Conservation (phyloP, 2,888 invertebrate species). For the Lasioglossum lativentre region DNA sequence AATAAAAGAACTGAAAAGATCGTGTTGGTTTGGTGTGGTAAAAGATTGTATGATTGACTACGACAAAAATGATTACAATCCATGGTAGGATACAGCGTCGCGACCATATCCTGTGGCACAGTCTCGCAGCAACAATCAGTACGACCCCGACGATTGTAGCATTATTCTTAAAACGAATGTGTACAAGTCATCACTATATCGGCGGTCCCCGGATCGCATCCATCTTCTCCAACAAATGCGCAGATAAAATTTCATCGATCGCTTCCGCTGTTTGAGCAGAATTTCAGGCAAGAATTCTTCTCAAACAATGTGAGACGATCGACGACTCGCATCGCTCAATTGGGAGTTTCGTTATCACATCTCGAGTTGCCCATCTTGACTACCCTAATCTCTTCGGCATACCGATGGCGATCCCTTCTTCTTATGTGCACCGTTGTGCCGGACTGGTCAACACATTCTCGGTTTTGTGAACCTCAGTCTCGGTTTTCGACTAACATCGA, state of each 20-base stretch:
- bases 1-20: slow-evolving; percentile 17
- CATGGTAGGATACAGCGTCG: slow-evolving; percentile 39
- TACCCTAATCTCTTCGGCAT: neutral
- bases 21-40: slow-evolving; percentile 11
- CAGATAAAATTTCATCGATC: neutral
- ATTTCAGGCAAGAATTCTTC: neutral
- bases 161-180: slow-evolving; percentile 2
- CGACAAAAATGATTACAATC: slow-evolving; percentile 41
- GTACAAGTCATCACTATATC: neutral
- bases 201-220: neutral
- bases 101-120: neutral
- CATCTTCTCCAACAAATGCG: neutral
- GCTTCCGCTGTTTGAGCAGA: neutral
- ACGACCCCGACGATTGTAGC: neutral
- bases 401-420: neutral
- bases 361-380: neutral
- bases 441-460: neutral
- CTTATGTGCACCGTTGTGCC: neutral
- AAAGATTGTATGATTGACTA: slow-evolving; percentile 53
- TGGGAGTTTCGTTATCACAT: neutral
- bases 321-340: neutral
- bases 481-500: neutral
- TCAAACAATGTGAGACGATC: neutral
- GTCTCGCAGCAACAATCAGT: slow-evolving; percentile 34
- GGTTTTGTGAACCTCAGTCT: neutral